These are phyloP conservation scores for Athalia cordata DNA, from an alignment of 2,888 invertebrate genomes.

Conservation along the genomic window DNA sequence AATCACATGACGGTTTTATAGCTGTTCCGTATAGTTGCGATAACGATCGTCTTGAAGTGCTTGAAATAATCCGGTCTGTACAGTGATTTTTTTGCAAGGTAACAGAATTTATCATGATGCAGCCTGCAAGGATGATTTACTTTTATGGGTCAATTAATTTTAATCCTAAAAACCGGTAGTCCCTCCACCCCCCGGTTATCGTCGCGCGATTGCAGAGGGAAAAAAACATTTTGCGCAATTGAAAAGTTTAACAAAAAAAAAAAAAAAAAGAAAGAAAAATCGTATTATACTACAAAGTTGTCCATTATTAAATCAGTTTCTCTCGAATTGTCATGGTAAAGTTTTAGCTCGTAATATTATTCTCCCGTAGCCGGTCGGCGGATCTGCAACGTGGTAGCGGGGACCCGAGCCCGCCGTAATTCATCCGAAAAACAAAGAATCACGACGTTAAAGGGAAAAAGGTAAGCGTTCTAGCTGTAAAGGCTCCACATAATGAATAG, in stretches of 20 bases:
- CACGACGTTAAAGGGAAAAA: conserved; percentile 18
- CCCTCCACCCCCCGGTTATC: conserved; percentile 1
- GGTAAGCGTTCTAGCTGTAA: conserved; percentile 23
- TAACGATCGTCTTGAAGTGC: not conserved
- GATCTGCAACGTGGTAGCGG: not conserved
- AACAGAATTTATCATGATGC: conserved; percentile 10
- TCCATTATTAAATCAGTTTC: conserved; percentile 30
- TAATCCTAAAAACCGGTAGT: conserved; percentile 18
- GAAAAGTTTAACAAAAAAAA: conserved; percentile 5
- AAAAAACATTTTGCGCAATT: conserved; percentile 31
- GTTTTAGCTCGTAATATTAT: conserved; percentile 31
- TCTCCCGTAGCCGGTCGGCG: conserved; percentile 13
- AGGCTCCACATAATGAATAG: conserved; percentile 38
- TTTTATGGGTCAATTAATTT: conserved; percentile 32
- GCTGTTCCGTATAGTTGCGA: conserved; percentile 11
- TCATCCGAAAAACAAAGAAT: conserved; percentile 42
- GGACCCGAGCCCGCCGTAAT: conserved; percentile 14
- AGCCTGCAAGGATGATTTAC: conserved; percentile 27
- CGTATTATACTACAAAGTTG: conserved; percentile 35
- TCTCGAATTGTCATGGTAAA: conserved; percentile 25
- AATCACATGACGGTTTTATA: conserved; percentile 21
- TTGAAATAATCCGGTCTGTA: too few relatives aligned
- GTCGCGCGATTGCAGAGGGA: not conserved
- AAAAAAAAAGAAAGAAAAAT: conserved; percentile 1
- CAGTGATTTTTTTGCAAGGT: not conserved